Evolutionary conservation across 92 coral and sea anemone genomes (phyloP).

Genomic region (Isaurus tuberculatus): DNA sequence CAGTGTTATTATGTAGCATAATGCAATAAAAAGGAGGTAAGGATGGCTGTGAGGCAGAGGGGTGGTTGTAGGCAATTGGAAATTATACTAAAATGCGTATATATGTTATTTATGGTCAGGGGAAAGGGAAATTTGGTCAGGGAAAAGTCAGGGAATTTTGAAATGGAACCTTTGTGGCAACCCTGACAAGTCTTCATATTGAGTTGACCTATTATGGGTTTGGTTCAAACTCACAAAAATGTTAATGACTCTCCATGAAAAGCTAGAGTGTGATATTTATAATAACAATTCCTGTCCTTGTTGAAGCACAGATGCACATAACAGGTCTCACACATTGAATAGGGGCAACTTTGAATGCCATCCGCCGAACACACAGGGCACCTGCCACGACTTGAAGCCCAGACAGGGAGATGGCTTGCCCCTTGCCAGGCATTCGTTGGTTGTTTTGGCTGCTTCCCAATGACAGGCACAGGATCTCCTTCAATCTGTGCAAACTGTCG

Average conservation of each 20-base stretch:
- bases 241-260: slow-evolving; percentile 47
- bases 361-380: slow-evolving; percentile 32
- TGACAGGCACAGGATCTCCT: slow-evolving; percentile 26
- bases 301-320: slow-evolving; percentile 46
- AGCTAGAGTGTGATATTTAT: slow-evolving; percentile 45
- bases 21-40: no score
- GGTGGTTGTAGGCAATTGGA: no score
- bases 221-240: slow-evolving; percentile 22
- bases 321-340: slow-evolving; percentile 44
- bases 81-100: no score
- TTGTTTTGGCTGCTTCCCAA: slow-evolving; percentile 34
- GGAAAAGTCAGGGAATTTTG: no score
- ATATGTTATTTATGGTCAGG: no score
- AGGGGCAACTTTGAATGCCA: slow-evolving; percentile 35
- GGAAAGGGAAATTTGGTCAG: no score
- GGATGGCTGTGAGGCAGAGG: no score
- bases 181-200: neutral
- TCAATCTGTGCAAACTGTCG: neutral
- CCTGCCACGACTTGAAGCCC: slow-evolving; percentile 31
- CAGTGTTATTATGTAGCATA: no score
- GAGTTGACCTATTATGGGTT: slow-evolving; percentile 7
- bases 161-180: no score
- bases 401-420: slow-evolving; percentile 37
- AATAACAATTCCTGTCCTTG: slow-evolving; percentile 54
- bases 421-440: slow-evolving; percentile 44